Evolutionary conservation across 2,113 vertebrate genomes (phyloP), one percentile per base, ranked within the genome.

Genomic region (Phyllostomus hastatus): DNA sequence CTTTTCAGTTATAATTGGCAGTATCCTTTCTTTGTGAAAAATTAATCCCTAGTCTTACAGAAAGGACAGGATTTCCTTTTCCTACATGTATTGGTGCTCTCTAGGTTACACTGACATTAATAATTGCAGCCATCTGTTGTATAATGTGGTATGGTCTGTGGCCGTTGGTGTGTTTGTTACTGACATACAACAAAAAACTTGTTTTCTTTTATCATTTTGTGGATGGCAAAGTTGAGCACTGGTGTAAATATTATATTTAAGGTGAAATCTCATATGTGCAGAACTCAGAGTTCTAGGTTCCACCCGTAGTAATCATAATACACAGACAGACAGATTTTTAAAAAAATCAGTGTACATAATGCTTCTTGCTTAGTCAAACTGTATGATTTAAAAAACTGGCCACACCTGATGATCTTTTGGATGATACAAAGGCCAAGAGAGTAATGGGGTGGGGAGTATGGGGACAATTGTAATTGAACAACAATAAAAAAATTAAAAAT

Each of bases 31-130:
- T 20, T 35, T 76, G 10, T 61, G 43, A 93, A 95, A 87, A 94
- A 92, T 84, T 64, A 28, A 35, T 41, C 80, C 11, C 54, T 79
- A 17, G 14, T 70, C 12, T n/a, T 28, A 73, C 4, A 33, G 67
- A 96, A 95, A 80, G 41, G 86, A 66, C 6, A 10, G 35, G 26
- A 16, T 82, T 95, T 95, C 94, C 67, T 88, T 96, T 95, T 87
- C 57, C 10, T 88, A 20, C 5, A 19, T 19, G n/a, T 28, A 48
- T n/a, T 67, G 46, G 1, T 7, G 0, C 57, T 80, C 35, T 87
- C 22, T 54, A 57, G 64, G 61, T 93, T 31, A 52, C 9, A 83
- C 26, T 22, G 69, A 57, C 4, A 10, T 73, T 79, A 79, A 64
- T 73, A 52, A 66, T 43, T 33, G 1, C 78, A 88, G 57, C 14